Percentiles rank a stretch among this genome's conserved stretches.
phyloP scores from a whole-genome alignment of 2,113 vertebrate genomes.

The Malurus alboscapulatus region DNA sequence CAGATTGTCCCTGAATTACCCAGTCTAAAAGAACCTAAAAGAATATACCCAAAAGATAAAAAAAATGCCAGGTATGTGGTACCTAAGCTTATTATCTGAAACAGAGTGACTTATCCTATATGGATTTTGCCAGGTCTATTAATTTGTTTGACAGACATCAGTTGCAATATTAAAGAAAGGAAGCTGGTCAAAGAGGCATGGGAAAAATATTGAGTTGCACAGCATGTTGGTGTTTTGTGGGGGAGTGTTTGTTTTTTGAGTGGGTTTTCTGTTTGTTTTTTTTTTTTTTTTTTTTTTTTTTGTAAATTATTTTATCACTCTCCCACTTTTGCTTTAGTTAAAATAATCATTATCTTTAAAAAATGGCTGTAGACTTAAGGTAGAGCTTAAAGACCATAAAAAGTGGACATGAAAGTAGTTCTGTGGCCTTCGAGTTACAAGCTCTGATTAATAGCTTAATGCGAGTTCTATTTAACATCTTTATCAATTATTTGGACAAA shows the following conservation, averaged over 20 bases:
- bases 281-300: no score
- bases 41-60: neutral
- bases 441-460: neutral
- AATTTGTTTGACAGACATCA: neutral
- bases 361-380: fast-evolving
- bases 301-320: neutral
- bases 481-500: neutral
- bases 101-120: neutral
- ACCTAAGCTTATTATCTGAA: slow-evolving; percentile 1
- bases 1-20: slow-evolving; percentile 12
- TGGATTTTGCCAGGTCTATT: neutral
- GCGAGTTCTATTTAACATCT: neutral
- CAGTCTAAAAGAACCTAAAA: neutral
- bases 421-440: fast-evolving
- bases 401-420: neutral
- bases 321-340: neutral
- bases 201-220: neutral
- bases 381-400: neutral
- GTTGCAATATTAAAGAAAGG: neutral
- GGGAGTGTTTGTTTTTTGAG: neutral
- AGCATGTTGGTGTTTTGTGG: neutral
- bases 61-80: neutral
- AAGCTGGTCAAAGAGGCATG: neutral
- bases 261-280: no score
- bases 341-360: neutral